A percentile compares a stretch with the other conserved stretches of the same genome.
Conservation (phyloP, 2,888 invertebrate species). For the Leucophenga montana region DNA sequence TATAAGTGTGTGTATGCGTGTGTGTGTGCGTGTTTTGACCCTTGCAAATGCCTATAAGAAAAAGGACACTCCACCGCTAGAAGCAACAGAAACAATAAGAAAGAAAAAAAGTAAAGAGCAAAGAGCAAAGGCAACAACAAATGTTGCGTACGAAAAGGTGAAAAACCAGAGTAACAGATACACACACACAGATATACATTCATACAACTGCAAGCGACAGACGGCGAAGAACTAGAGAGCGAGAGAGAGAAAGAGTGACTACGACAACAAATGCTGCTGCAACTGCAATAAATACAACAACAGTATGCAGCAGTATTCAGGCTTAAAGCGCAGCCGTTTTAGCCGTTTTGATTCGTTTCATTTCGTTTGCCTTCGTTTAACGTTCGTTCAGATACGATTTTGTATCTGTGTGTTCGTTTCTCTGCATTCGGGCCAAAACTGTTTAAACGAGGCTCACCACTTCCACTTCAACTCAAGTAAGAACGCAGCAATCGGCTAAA, state of each 20-base stretch:
- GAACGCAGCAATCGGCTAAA: constrained; percentile 67
- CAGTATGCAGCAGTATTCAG: constrained; percentile 43
- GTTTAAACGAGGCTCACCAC: constrained; percentile 37
- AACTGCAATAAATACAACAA: constrained; percentile 56
- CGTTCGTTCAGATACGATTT: constrained; percentile 40
- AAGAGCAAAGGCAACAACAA: constrained; percentile 54
- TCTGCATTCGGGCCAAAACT: constrained; percentile 50
- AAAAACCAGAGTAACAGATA: constrained; percentile 64
- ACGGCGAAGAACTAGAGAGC: constrained; percentile 18
- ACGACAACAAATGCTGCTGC: constrained; percentile 42
- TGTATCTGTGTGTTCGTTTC: neutral
- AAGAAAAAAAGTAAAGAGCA: constrained; percentile 34
- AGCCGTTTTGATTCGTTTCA: constrained; percentile 51
- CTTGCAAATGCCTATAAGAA: too few species aligned
- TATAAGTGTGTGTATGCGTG: neutral
- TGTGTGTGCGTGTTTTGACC: constrained; percentile 30
- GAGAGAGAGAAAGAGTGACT: constrained; percentile 40
- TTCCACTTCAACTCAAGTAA: constrained; percentile 59
- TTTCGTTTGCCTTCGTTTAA: constrained; percentile 27
- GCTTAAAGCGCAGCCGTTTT: constrained; percentile 34
- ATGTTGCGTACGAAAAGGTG: constrained; percentile 64
- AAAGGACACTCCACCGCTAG: constrained; percentile 47
- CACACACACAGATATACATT: constrained; percentile 31
- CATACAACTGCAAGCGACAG: constrained; percentile 15
- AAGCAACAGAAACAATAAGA: constrained; percentile 39